These are phyloP conservation scores for Noctilio leporinus DNA, from an alignment of 2,113 vertebrate species.

Conservation along the genomic window DNA sequence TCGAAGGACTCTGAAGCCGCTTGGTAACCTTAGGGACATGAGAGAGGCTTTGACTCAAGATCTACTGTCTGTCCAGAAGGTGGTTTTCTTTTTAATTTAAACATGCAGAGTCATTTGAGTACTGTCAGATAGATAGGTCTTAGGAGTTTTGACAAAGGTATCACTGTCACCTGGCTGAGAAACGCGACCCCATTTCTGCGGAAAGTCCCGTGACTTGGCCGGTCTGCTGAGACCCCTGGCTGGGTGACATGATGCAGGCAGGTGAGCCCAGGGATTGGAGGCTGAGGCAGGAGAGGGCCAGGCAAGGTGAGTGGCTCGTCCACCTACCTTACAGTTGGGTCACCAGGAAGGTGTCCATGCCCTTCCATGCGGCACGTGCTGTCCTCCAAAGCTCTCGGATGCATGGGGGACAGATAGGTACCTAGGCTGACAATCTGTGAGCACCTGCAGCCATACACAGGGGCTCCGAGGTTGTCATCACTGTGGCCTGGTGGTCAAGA, in stretches of 20 bases:
- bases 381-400: background rate
- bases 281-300: background rate
- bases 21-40: background rate
- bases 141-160: background rate
- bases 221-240: accelerated
- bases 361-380: accelerated
- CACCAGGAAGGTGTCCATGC: background rate
- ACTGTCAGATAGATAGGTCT: background rate
- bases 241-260: accelerated
- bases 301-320: accelerated
- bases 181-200: background rate
- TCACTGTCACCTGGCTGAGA: background rate
- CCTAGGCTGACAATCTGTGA: background rate
- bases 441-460: accelerated
- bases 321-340: background rate
- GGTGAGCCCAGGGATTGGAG: background rate
- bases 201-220: background rate
- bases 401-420: accelerated
- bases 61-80: background rate
- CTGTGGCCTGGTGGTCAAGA: background rate
- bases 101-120: background rate
- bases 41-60: background rate
- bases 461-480: background rate
- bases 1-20: background rate
- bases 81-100: background rate